A percentile compares a stretch with the other conserved stretches of the same genome.
Conservation (phyloP, 2,113 vertebrate species). For the Gymnarchus niloticus region DNA sequence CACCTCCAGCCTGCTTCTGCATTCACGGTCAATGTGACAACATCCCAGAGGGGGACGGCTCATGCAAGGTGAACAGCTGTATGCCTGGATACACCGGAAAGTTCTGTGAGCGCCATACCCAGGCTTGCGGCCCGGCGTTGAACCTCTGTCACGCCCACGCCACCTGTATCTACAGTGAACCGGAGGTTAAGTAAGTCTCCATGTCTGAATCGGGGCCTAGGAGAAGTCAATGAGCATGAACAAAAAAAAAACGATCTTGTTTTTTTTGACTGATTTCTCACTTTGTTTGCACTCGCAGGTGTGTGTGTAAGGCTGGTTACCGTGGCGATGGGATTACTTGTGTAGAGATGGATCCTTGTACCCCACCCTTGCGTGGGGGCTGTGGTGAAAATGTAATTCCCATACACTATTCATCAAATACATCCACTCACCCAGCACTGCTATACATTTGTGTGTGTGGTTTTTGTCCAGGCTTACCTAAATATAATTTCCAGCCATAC, state of each 20-base stretch:
- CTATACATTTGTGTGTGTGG: not conserved
- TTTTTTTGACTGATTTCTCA: not conserved
- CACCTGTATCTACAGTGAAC: constrained; percentile 66
- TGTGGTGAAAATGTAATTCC: constrained; percentile 74
- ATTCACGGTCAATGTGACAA: constrained; percentile 73
- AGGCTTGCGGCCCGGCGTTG: constrained; percentile 57
- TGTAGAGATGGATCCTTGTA: constrained; percentile 69
- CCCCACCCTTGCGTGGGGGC: constrained; percentile 49
- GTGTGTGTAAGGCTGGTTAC: constrained; percentile 80
- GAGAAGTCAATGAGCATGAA: not conserved
- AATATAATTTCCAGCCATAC: no score
- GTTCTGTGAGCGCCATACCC: constrained; percentile 66
- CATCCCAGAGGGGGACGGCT: constrained; percentile 60
- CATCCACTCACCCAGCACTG: not conserved
- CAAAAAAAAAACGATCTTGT: no score
- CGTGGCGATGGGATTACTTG: constrained; percentile 78
- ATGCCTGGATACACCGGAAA: constrained; percentile 56
- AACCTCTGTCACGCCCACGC: constrained; percentile 77
- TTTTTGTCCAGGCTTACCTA: not conserved
- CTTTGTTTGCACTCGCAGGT: constrained; percentile 56
- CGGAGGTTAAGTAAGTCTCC: constrained; percentile 57
- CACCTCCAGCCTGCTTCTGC: constrained; percentile 67
- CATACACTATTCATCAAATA: not conserved
- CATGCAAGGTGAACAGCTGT: constrained; percentile 72
- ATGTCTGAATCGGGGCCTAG: not conserved